Conservation (phyloP, 53 echinoderm and acorn worm species). For the Luidia sarsii region DNA sequence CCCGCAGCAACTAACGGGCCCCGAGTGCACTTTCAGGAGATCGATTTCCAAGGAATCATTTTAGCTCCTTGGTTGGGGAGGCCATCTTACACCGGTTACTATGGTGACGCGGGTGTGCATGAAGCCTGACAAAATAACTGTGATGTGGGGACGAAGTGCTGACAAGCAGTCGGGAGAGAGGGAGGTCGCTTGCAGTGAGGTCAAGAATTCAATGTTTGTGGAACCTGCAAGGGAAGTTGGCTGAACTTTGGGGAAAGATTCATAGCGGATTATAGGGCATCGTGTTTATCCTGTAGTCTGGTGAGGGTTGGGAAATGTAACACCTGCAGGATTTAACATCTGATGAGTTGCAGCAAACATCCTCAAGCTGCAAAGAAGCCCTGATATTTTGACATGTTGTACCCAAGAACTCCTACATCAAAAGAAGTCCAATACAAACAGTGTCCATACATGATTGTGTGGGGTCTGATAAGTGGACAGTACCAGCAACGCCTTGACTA, state of each 20-base stretch:
- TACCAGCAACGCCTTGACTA: too few species aligned
- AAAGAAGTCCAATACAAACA: too few species aligned
- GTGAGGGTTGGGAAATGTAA: slow-evolving; percentile 39
- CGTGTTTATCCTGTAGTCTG: slow-evolving; percentile 50
- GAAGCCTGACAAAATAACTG: slow-evolving; percentile 55
- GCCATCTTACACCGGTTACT: slow-evolving; percentile 33
- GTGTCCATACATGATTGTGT: too few species aligned
- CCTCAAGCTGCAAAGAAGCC: too few species aligned
- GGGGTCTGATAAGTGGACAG: too few species aligned
- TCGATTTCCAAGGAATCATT: slow-evolving; percentile 33
- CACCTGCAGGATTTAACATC: slow-evolving; percentile 34
- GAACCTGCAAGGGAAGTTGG: slow-evolving; percentile 30
- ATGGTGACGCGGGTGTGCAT: slow-evolving; percentile 22
- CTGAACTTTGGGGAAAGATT: slow-evolving; percentile 49
- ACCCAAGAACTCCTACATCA: too few species aligned
- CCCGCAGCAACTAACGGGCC: slow-evolving; percentile 40
- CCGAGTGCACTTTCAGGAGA: slow-evolving; percentile 43
- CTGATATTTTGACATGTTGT: too few species aligned
- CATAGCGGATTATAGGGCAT: slow-evolving; percentile 27
- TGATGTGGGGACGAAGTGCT: slow-evolving; percentile 34
- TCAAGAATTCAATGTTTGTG: slow-evolving; percentile 56
- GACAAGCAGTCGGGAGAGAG: slow-evolving; percentile 31
- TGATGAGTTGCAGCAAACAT: too few species aligned
- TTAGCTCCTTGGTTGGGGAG: neutral
- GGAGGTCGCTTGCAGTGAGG: slow-evolving; percentile 23